Evolutionary conservation across 2,113 vertebrate genomes (phyloP).

Genomic region (Centrocercus urophasianus): DNA sequence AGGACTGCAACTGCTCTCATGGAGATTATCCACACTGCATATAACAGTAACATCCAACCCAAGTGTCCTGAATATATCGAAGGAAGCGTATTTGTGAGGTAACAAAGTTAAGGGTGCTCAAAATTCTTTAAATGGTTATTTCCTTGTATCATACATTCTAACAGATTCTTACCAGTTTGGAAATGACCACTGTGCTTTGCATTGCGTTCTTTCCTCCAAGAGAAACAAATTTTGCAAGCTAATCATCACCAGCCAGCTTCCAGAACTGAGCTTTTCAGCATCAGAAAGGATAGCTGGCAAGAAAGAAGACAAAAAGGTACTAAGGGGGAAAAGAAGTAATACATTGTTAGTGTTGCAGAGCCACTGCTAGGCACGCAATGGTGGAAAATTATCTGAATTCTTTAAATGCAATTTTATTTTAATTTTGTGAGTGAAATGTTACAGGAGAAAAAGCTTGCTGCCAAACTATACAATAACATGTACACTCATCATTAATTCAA

Average conservation of each 20-base stretch:
- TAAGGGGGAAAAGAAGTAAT: neutral
- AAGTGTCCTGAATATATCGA: neutral
- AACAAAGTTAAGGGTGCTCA: neutral
- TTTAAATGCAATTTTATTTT: constrained; percentile 13
- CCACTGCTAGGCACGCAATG: neutral
- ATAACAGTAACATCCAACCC: neutral
- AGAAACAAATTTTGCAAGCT: constrained; percentile 57
- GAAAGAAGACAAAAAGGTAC: neutral
- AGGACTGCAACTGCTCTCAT: neutral
- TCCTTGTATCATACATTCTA: neutral
- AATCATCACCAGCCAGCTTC: constrained; percentile 17
- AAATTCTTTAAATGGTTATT: neutral
- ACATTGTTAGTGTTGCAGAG: neutral
- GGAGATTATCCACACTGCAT: accelerated
- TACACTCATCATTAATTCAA: neutral
- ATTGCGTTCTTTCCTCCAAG: constrained; percentile 55
- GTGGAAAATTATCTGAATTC: constrained; percentile 10
- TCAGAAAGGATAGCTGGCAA: constrained; percentile 24
- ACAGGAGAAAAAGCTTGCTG: neutral
- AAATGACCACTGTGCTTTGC: constrained; percentile 39
- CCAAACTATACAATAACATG: neutral
- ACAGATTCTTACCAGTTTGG: neutral
- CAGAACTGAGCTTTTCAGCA: constrained; percentile 4
- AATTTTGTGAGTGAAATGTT: neutral
- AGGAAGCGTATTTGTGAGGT: neutral